These are phyloP conservation scores for Trimorus sp. DNA, from an alignment of 2,888 invertebrate genomes.

Conservation along the genomic window DNA sequence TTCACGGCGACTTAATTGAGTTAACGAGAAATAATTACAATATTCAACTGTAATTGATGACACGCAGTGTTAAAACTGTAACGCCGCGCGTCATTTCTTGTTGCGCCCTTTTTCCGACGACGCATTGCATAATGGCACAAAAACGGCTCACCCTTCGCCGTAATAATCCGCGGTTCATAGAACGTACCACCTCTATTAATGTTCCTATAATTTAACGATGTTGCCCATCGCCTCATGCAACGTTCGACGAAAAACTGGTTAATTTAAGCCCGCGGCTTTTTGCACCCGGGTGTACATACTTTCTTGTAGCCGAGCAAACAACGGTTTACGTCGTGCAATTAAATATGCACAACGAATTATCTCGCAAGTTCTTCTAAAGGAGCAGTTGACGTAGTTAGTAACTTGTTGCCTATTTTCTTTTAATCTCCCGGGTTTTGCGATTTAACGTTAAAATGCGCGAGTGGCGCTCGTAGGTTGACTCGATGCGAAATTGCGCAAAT, in stretches of 20 bases:
- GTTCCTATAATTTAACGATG: slow-evolving; percentile 28
- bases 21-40: too few relatives aligned
- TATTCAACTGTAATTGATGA: too few relatives aligned
- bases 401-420: too few relatives aligned
- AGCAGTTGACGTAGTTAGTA: too few relatives aligned
- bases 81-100: not conserved
- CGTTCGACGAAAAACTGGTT: not conserved
- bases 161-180: slow-evolving; percentile 25
- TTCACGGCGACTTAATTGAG: too few relatives aligned
- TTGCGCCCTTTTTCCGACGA: slow-evolving; percentile 6
- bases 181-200: slow-evolving; percentile 12
- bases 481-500: too few relatives aligned
- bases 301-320: not conserved
- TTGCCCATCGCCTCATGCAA: not conserved
- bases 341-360: slow-evolving; percentile 1
- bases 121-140: slow-evolving; percentile 25
- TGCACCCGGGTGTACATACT: not conserved
- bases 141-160: slow-evolving; percentile 10
- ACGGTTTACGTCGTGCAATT: not conserved
- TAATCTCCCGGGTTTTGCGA: too few relatives aligned
- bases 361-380: too few relatives aligned
- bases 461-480: too few relatives aligned
- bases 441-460: not conserved
- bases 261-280: not conserved
- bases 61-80: too few relatives aligned